Evolutionary conservation across 35 echinoderm and acorn worm genomes (phyloP).

Genomic region (Stichopus chloronotus): DNA sequence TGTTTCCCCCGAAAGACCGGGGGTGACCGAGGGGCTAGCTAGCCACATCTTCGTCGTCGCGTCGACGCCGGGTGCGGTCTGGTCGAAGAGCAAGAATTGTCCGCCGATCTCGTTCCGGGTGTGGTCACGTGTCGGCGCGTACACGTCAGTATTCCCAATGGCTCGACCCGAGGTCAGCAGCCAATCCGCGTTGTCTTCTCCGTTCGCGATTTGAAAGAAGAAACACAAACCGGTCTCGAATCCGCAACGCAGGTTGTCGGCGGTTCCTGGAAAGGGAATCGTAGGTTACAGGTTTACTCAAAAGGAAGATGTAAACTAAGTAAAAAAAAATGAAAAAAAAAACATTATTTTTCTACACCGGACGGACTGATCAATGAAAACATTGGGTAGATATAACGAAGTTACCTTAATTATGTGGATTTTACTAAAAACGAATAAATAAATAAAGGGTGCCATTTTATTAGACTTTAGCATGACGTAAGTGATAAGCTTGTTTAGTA

Average conservation of each 20-base stretch:
- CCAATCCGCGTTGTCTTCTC: conserved; percentile 5
- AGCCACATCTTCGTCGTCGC: not conserved
- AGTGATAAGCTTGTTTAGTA: too few species aligned
- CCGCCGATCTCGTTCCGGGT: conserved; percentile 50
- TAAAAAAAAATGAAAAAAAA: too few species aligned
- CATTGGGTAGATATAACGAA: too few species aligned
- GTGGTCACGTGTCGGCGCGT: conserved; percentile 64
- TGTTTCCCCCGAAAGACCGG: not conserved
- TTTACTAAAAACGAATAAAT: too few species aligned
- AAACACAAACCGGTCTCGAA: conserved; percentile 6
- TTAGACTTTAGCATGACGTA: too few species aligned
- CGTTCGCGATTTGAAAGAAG: not conserved
- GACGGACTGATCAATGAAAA: too few species aligned
- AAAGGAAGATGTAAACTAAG: too few species aligned
- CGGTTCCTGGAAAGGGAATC: not conserved
- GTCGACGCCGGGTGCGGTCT: not conserved
- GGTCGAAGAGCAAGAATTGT: conserved; percentile 52
- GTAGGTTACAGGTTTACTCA: not conserved
- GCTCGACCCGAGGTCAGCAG: not conserved
- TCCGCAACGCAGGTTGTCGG: not conserved
- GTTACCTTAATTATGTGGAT: too few species aligned
- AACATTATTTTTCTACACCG: too few species aligned
- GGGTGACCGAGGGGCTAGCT: not conserved
- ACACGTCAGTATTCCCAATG: conserved; percentile 4
- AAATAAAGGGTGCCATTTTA: too few species aligned